Evolutionary conservation across 1,140 invertebrate genomes (phyloP).

Genomic region (Agraylea sexmaculata): DNA sequence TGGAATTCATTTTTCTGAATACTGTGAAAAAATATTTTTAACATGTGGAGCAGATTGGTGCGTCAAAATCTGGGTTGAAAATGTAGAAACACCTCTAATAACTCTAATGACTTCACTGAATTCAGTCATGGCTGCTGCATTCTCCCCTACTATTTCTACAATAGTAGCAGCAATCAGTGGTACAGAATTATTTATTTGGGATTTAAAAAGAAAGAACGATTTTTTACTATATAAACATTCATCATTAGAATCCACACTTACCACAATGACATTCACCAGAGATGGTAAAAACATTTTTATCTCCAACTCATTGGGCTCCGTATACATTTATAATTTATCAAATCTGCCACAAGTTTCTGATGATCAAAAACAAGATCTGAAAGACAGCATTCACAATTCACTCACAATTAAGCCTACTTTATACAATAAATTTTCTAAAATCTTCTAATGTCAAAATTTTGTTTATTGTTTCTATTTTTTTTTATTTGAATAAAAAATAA

Average conservation of each 20-base stretch:
- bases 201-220: slow-evolving; percentile 52
- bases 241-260: slow-evolving; percentile 31
- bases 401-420: slow-evolving; percentile 49
- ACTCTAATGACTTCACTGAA: slow-evolving; percentile 41
- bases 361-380: slow-evolving; percentile 46
- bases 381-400: slow-evolving; percentile 45
- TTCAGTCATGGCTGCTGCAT: slow-evolving; percentile 55
- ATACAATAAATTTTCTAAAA: no score
- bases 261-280: slow-evolving; percentile 44
- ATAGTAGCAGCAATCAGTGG: slow-evolving; percentile 65
- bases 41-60: slow-evolving; percentile 78
- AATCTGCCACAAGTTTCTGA: slow-evolving; percentile 59
- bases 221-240: slow-evolving; percentile 45
- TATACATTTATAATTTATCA: slow-evolving; percentile 52
- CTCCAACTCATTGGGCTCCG: slow-evolving; percentile 48
- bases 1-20: slow-evolving; percentile 64
- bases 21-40: slow-evolving; percentile 59
- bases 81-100: slow-evolving; percentile 51
- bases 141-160: slow-evolving; percentile 72
- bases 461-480: no score
- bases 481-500: no score
- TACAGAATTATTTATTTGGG: slow-evolving; percentile 60
- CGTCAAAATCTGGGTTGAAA: slow-evolving; percentile 63
- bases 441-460: no score
- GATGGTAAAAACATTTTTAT: slow-evolving; percentile 54